Evolutionary conservation across 2,797 vertebrate species (phyloP).

Genomic region (Mycteria americana): DNA sequence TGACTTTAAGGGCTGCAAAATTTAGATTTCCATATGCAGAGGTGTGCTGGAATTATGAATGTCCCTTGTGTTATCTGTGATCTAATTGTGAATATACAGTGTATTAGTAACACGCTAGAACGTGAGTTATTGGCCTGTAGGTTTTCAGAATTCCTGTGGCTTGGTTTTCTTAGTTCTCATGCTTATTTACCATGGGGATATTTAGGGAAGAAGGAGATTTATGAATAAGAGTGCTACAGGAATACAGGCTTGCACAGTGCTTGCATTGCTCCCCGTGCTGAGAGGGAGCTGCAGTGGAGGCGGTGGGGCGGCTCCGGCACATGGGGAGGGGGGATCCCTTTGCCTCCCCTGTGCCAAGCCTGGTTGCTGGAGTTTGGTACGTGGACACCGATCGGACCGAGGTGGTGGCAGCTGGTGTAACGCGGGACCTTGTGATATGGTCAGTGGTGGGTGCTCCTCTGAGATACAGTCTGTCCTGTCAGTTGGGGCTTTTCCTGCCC

Average conservation of each 20-base stretch:
- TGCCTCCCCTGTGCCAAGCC: background rate
- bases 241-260: background rate
- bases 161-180: background rate
- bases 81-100: background rate
- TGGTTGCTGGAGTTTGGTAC: background rate
- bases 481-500: accelerated
- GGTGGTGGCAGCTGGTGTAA: background rate
- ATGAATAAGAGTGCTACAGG: background rate
- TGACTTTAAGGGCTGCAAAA: constrained; percentile 37
- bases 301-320: background rate
- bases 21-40: background rate
- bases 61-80: constrained; percentile 5
- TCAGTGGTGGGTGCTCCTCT: background rate
- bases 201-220: background rate
- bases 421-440: background rate
- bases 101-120: background rate
- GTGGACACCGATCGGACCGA: accelerated
- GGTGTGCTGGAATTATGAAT: background rate
- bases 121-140: background rate
- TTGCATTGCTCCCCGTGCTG: accelerated
- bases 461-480: background rate
- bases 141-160: constrained; percentile 24
- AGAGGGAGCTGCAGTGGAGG: background rate
- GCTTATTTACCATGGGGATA: background rate
- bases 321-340: background rate